phyloP scores from a whole-genome alignment of 1,140 invertebrate genomes.

The Saxidomus purpurata region DNA sequence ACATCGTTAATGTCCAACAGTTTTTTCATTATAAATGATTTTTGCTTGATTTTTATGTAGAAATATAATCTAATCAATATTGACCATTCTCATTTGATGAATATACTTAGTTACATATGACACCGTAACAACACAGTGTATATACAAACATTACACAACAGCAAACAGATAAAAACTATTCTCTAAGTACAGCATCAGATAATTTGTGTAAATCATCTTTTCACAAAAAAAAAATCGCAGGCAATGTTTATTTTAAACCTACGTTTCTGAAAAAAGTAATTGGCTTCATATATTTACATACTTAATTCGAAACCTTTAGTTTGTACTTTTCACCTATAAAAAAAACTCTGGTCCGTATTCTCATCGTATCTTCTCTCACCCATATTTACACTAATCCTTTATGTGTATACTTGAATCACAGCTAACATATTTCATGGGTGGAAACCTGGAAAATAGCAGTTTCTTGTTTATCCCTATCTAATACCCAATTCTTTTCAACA shows the following conservation, averaged over 20 bases:
- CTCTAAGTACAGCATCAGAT: too few relatives aligned
- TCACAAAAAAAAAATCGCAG: too few relatives aligned
- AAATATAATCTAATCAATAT: neutral
- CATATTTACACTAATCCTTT: neutral
- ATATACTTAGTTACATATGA: too few relatives aligned
- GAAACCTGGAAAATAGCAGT: neutral
- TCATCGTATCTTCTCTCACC: constrained; percentile 5
- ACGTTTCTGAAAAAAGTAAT: neutral
- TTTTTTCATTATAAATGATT: neutral
- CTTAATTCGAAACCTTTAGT: neutral
- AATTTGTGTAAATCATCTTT: too few relatives aligned
- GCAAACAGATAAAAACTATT: too few relatives aligned
- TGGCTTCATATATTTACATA: neutral
- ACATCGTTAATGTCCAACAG: neutral
- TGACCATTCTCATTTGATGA: neutral
- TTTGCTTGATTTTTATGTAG: neutral
- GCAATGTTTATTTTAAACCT: too few relatives aligned
- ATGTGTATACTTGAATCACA: neutral
- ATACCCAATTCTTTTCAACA: neutral
- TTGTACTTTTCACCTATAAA: neutral
- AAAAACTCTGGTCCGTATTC: neutral
- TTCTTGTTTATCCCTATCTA: neutral
- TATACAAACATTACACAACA: too few relatives aligned
- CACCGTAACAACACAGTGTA: too few relatives aligned
- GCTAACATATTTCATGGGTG: neutral